Conservation (phyloP, 1,140 invertebrate species). For the Calephelis virginiensis region DNA sequence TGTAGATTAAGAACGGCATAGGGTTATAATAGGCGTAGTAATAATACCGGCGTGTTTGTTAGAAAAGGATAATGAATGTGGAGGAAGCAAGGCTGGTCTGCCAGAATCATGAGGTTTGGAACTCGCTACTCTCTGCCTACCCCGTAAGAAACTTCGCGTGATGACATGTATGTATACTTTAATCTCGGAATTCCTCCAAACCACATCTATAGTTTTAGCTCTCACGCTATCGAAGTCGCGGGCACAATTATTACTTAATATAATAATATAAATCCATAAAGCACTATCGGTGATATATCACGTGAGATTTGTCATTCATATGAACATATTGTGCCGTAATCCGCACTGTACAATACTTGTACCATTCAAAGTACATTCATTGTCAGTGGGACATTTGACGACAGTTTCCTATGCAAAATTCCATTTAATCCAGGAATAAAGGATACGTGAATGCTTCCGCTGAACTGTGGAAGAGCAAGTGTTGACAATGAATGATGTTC, state of each 20-base stretch:
- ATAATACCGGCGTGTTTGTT: too few relatives aligned
- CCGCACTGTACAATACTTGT: slow-evolving; percentile 30
- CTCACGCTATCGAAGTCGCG: too few relatives aligned
- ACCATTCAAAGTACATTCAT: slow-evolving; percentile 41
- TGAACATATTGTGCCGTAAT: slow-evolving; percentile 41
- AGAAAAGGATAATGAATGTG: too few relatives aligned
- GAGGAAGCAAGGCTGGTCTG: too few relatives aligned
- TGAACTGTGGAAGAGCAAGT: slow-evolving; percentile 29
- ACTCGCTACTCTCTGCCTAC: too few relatives aligned
- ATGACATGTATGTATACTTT: too few relatives aligned
- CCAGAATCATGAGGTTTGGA: too few relatives aligned
- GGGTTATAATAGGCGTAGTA: too few relatives aligned
- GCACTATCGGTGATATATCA: slow-evolving; percentile 45
- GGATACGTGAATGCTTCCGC: slow-evolving; percentile 49
- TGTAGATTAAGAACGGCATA: too few relatives aligned
- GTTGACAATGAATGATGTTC: slow-evolving; percentile 52
- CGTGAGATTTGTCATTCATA: slow-evolving; percentile 47
- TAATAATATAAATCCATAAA: neutral
- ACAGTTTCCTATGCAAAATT: slow-evolving; percentile 67
- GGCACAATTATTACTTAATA: neutral
- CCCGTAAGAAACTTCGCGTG: too few relatives aligned
- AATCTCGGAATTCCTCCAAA: too few relatives aligned
- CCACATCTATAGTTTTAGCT: too few relatives aligned
- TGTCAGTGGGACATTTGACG: slow-evolving; percentile 52
- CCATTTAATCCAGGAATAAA: slow-evolving; percentile 57